A percentile compares a stretch with the other conserved stretches of the same genome.
Conservation (phyloP, 2,888 invertebrate genomes). For the Zelleria hepariella region DNA sequence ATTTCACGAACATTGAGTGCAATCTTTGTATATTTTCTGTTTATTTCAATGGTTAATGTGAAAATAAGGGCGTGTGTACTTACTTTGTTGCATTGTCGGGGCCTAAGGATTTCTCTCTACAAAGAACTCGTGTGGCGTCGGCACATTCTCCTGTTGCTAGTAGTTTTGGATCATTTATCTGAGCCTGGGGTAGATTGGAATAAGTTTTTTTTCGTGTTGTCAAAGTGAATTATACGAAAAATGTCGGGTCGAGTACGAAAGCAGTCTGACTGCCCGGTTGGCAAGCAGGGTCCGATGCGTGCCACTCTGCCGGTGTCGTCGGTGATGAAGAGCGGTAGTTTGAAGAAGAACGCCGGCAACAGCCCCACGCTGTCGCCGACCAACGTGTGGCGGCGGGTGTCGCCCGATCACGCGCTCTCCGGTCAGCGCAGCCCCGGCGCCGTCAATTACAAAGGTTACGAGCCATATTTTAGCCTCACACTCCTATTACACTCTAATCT, state of each 20-base stretch:
- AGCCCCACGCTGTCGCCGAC: constrained; percentile 79
- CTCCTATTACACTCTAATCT: too few relatives aligned
- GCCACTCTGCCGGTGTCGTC: constrained; percentile 84
- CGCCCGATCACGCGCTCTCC: constrained; percentile 78
- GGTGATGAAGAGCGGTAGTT: constrained; percentile 75
- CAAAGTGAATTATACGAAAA: constrained; percentile 18
- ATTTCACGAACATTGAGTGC: constrained; percentile 43
- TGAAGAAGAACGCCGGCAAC: constrained; percentile 73
- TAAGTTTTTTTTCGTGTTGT: constrained; percentile 20
- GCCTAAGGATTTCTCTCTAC: constrained; percentile 47
- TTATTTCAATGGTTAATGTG: constrained; percentile 28
- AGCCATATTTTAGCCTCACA: neutral
- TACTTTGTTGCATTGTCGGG: constrained; percentile 22
- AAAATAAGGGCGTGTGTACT: constrained; percentile 22
- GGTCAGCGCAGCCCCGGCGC: constrained; percentile 83
- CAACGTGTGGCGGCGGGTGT: constrained; percentile 77
- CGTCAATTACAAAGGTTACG: constrained; percentile 78
- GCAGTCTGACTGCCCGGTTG: constrained; percentile 76
- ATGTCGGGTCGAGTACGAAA: constrained; percentile 77
- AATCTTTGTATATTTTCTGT: constrained; percentile 33
- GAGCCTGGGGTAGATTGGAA: neutral
- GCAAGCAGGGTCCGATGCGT: constrained; percentile 78
- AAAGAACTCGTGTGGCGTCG: constrained; percentile 62
- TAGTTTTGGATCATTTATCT: constrained; percentile 16
- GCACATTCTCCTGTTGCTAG: constrained; percentile 19